Base-by-base conservation (phyloP, 2,888 invertebrate species). In the Drosophila pseudotalamancana region DNA sequence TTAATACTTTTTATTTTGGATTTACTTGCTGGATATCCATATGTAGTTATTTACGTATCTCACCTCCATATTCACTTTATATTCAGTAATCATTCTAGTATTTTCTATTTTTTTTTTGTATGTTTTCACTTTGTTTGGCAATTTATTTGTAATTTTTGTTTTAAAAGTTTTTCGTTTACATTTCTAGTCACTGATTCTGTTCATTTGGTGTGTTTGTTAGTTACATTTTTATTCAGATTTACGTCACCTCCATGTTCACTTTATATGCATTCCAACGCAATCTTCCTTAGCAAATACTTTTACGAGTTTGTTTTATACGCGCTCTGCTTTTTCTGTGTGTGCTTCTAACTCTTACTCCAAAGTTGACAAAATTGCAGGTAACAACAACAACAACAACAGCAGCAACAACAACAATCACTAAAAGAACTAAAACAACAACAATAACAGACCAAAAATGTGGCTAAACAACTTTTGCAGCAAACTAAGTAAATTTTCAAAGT, bases 381-480 rank as follows among this genome's bases (percentile, higher is more conserved):
- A 31, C 29, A 40, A 27, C 1, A 37, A 57, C 21, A 42, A 18
- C 6, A n/a, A 8, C 2, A 8, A 5, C 6, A n/a, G 4, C 2
- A 8, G 3, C 6, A 6, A 4, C 6, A 11, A 16, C 8, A 23
- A 9, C 9, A 16, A 18, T 21, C 0, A 9, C 9, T 8, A 42
- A 34, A 0, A 19, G 19, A 2, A 2, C 12, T 1, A 1, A 42
- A 0, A 3, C n/a, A 45, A 27, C 40, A 46, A 35, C 42, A 46
- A 34, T 37, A 23, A 9, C 25, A 43, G n/a, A n/a, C n/a, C n/a
- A 61, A 29, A 46, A 55, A 18, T 32, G 18, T 32, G 34, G 40
- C 8, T 49, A 49, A 63, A 45, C 46, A 70, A 64, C 45, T 72
- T 71, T 71, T 55, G 37, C 31, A 32, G 19, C 37, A 46, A 55